Base-by-base conservation (phyloP, 2,113 vertebrate genomes). In the Garra rufa region DNA sequence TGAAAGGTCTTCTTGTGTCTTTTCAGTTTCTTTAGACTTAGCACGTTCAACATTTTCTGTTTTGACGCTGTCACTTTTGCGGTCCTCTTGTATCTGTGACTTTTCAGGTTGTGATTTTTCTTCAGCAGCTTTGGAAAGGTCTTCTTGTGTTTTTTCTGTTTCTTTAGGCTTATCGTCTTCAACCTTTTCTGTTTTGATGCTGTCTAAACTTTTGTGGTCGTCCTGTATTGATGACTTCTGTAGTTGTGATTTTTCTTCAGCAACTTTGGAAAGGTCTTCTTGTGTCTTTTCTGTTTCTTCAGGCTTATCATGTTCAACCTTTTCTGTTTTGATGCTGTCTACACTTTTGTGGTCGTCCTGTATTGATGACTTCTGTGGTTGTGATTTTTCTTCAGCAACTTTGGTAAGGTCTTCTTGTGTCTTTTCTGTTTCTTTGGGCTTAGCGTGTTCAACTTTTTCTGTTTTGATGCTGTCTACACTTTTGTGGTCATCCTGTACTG, bases 81-180 rank as follows among this genome's bases (percentile, higher is more conserved):
- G 1, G 48, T 55, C 65, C 34, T 83, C 75, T 5, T 38, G 43
- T 71, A 6, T 77, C 70, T 63, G 30, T 28, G 80, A 81, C 28
- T 55, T 73, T 21, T 84, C 41, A 28, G 70, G 24, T 52, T 2
- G 48, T 8, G 50, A 63, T 77, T 82, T 73, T 48, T 83, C 75
- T 55, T 11, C 28, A 9, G 9, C 5, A 48, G 76, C 11, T 76
- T 83, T 80, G 3, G 55, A 50, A 28, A 30, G 3, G 5, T 74
- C 76, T 11, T 65, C 69, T 2, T 82, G 50, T 65, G 43, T 13
- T 41, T 65, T 26, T 46, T 80, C 17, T 41, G n/a, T 17, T 59
- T 79, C 75, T 28, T 55, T 75, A 44, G 65, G 21, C 14, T 50
- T 10, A 8, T 1, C 52, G 44, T 17, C 21, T 77, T 82, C 78